phyloP scores from a whole-genome alignment of 2,888 invertebrate genomes.

The Stomorhina lunata region DNA sequence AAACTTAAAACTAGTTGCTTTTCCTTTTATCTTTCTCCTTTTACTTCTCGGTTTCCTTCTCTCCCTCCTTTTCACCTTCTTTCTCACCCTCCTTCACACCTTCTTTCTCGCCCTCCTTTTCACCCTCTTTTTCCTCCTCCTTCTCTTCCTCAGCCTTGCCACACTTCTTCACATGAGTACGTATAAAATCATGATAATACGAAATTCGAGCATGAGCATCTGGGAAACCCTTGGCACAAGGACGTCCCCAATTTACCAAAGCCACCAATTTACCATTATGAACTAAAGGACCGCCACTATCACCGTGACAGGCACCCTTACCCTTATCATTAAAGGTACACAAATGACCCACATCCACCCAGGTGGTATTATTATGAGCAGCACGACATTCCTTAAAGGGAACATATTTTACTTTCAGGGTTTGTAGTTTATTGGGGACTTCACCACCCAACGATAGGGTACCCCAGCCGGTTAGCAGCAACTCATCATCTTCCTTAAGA shows the following conservation, averaged over 20 bases:
- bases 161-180: constrained; percentile 70
- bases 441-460: constrained; percentile 80
- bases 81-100: not conserved
- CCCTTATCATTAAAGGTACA: constrained; percentile 83
- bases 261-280: constrained; percentile 75
- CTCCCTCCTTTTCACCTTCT: not conserved
- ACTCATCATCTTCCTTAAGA: constrained; percentile 79
- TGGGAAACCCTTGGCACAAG: constrained; percentile 77
- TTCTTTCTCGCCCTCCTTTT: not conserved
- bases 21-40: not conserved
- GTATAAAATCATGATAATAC: constrained; percentile 78
- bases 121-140: not conserved
- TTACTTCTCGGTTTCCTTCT: not conserved
- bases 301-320: constrained; percentile 81
- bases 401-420: constrained; percentile 82
- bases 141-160: constrained; percentile 8
- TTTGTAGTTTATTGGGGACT: constrained; percentile 82
- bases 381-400: constrained; percentile 82
- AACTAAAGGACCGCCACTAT: constrained; percentile 77
- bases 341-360: constrained; percentile 82
- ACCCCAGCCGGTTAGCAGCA: constrained; percentile 84
- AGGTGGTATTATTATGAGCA: constrained; percentile 80
- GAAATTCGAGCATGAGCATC: constrained; percentile 77
- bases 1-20: not conserved
- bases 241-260: constrained; percentile 78